phyloP scores from a whole-genome alignment of 2,113 vertebrate species.

The Mastomys natalensis region DNA sequence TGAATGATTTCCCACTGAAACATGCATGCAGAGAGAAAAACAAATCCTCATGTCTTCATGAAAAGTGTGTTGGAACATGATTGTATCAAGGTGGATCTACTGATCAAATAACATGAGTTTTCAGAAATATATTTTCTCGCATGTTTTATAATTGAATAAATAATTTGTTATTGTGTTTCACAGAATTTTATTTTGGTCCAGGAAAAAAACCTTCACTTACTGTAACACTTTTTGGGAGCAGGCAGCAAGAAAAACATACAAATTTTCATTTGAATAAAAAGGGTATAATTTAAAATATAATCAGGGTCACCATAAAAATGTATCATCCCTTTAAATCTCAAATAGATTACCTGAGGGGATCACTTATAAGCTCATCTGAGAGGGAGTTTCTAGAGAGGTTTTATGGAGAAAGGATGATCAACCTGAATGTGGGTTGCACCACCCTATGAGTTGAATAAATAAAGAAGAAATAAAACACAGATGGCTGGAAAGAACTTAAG shows the following conservation, averaged over 20 bases:
- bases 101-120: not conserved
- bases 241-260: not conserved
- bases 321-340: not conserved
- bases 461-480: no score
- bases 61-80: not conserved
- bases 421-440: not conserved
- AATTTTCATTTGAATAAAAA: not conserved
- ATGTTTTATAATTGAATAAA: not conserved
- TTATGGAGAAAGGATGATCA: not conserved
- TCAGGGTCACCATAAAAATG: not conserved
- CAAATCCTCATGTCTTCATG: not conserved
- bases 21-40: not conserved
- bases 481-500: not conserved
- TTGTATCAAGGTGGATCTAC: not conserved
- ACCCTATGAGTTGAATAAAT: not conserved
- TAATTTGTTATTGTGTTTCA: not conserved
- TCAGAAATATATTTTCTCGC: not conserved
- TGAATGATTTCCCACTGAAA: not conserved
- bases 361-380: not conserved
- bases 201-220: not conserved
- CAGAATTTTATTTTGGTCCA: not conserved
- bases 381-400: not conserved
- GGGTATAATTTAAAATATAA: not conserved
- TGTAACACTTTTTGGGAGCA: not conserved
- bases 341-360: not conserved